A percentile compares a stretch with the other conserved stretches of the same genome.
These are phyloP conservation scores for Carassius gibelio DNA, from an alignment of 2,113 vertebrate species.

Conservation along the genomic window DNA sequence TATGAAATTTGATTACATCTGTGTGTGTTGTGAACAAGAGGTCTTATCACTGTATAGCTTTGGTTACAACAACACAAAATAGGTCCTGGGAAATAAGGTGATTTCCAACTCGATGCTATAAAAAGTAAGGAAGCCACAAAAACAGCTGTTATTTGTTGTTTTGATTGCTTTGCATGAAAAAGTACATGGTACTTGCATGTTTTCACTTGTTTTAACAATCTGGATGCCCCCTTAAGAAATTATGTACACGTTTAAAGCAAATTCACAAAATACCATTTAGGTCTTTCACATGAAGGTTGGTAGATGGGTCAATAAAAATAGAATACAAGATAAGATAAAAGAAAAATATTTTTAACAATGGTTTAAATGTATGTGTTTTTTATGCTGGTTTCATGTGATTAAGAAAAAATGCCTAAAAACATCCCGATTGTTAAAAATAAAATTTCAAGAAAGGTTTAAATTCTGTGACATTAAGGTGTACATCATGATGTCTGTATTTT, in stretches of 20 bases:
- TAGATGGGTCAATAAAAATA: neutral
- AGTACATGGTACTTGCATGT: neutral
- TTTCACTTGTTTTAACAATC: neutral
- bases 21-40: neutral
- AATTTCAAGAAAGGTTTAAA: too few relatives aligned
- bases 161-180: neutral
- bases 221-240: neutral
- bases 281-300: neutral
- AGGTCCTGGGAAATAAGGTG: neutral
- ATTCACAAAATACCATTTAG: neutral
- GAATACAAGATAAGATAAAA: too few relatives aligned
- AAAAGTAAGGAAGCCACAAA: neutral
- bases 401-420: neutral
- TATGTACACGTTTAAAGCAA: neutral
- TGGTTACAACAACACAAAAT: neutral
- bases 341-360: neutral
- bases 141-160: constrained; percentile 6
- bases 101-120: neutral
- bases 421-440: too few relatives aligned
- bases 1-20: neutral
- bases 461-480: too few relatives aligned
- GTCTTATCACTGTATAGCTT: neutral
- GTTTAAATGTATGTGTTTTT: neutral
- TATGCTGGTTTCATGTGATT: neutral
- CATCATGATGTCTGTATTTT: too few relatives aligned